phyloP scores from a whole-genome alignment of 2,113 vertebrate species.

The Brachionichthys hirsutus region DNA sequence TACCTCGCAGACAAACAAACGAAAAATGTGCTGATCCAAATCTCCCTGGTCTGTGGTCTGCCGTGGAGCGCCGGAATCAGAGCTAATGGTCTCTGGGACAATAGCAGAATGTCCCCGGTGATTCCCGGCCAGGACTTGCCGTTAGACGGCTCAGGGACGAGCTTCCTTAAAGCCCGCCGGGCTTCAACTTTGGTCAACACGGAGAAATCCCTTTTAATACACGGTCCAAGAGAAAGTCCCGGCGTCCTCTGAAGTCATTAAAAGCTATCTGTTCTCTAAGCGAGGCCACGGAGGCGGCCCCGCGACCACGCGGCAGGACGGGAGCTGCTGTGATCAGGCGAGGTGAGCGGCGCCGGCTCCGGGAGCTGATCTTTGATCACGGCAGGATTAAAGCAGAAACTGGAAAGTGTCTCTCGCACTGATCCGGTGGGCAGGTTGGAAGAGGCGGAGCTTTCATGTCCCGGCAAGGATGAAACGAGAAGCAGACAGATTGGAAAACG shows the following conservation, averaged over 20 bases:
- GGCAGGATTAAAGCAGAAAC: too few relatives aligned
- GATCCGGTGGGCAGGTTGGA: too few relatives aligned
- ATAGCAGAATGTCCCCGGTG: slow-evolving; percentile 16
- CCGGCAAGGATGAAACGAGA: too few relatives aligned
- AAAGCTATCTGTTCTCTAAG: slow-evolving; percentile 24
- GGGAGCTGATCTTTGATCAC: too few relatives aligned
- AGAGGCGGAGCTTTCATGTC: too few relatives aligned
- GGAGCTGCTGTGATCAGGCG: too few relatives aligned
- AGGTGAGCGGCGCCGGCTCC: too few relatives aligned
- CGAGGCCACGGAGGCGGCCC: slow-evolving; percentile 19
- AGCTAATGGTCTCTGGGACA: slow-evolving; percentile 23
- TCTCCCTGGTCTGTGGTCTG: neutral
- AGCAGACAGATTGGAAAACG: too few relatives aligned
- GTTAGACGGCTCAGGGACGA: slow-evolving; percentile 52
- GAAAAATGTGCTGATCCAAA: too few relatives aligned
- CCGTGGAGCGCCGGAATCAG: slow-evolving; percentile 6
- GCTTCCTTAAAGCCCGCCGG: slow-evolving; percentile 42
- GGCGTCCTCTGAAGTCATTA: slow-evolving; percentile 34
- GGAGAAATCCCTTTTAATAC: slow-evolving; percentile 55
- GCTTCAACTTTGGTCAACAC: slow-evolving; percentile 47
- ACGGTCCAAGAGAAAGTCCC: slow-evolving; percentile 23
- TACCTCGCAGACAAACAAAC: too few relatives aligned
- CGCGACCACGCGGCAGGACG: neutral
- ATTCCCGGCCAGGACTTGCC: slow-evolving; percentile 13
- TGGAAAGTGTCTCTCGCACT: too few relatives aligned